These are phyloP conservation scores for Conopomorpha cramerella DNA, from an alignment of 1,140 invertebrate genomes.

Conservation along the genomic window DNA sequence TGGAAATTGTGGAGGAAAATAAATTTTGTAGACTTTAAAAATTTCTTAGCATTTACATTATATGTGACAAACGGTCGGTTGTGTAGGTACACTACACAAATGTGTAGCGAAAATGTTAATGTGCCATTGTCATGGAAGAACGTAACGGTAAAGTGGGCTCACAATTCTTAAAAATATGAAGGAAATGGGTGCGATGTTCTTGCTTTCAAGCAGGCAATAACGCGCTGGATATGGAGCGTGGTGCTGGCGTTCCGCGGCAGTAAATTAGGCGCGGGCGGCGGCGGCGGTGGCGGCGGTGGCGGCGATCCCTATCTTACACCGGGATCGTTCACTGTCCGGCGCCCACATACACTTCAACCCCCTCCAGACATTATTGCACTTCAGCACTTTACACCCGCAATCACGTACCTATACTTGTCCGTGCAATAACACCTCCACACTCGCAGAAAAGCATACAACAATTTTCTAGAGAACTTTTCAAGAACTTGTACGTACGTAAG, in stretches of 20 bases:
- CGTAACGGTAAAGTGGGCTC: slow-evolving; percentile 23
- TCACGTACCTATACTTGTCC: no score
- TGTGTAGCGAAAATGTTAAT: no score
- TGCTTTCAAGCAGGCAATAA: slow-evolving; percentile 57
- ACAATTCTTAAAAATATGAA: slow-evolving; percentile 46
- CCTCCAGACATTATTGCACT: no score
- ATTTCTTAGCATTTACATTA: no score
- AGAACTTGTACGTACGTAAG: no score
- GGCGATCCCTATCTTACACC: slow-evolving; percentile 24
- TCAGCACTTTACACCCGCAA: no score
- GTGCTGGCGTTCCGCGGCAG: slow-evolving; percentile 50
- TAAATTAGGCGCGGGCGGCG: slow-evolving; percentile 39
- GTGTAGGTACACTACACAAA: no score
- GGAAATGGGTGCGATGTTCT: slow-evolving; percentile 50
- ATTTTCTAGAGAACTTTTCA: no score
- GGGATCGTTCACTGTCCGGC: slow-evolving; percentile 24
- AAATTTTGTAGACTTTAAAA: neutral
- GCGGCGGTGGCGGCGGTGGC: slow-evolving; percentile 10
- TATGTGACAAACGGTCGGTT: no score
- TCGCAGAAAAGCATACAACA: no score
- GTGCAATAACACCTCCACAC: no score
- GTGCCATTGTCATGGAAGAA: slow-evolving; percentile 13
- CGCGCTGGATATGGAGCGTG: slow-evolving; percentile 49
- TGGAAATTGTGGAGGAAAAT: neutral
- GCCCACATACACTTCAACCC: no score